Evolutionary conservation across 2,113 vertebrate species (phyloP), one percentile per base, ranked within the genome.

Genomic region (Upupa epops): DNA sequence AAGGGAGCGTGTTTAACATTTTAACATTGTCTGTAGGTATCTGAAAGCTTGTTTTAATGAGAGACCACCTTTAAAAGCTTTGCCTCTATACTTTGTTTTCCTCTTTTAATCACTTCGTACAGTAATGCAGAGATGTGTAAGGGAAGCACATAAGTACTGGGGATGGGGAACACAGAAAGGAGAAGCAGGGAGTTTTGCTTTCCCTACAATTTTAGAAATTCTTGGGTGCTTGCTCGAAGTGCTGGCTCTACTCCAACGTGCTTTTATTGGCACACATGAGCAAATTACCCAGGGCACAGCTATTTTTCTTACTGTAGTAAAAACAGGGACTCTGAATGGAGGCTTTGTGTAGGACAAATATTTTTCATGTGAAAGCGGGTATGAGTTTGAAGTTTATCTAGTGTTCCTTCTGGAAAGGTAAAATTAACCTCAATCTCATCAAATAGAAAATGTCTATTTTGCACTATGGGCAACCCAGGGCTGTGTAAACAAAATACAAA

Each of bases 241-340:
- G 24, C 82, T 96, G 96, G 93, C 86, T 83, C 19, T 36, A 40
- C 56, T 83, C 94, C 96, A 96, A 21, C 58, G 48, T 92, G 88
- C 86, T 95, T 94, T 95, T 95, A 74, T 96, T 92, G 95, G 94
- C 93, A 87, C 78, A 83, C 52, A 64, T 82, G 89, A 92, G 69
- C 64, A 96, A 93, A 90, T 94, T 94, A 92, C 88, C 85, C 79
- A 83, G 82, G 91, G 69, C 93, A 90, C 80, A 93, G 83, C 74
- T 97, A 89, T 94, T 96, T 95, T 94, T 96, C 91, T 95, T 94
- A 64, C 89, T 69, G 80, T 36, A 94, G 63, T 93, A 83, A 96
- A 94, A 96, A 92, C 89, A 93, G 55, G 71, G 93, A 60, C 34
- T 2, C 79, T 96, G 91, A 96, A 96, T 96, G 73, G 84, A 89